These are phyloP conservation scores for Dysmachus trigonus DNA, from an alignment of 2,888 invertebrate genomes.

Conservation along the genomic window DNA sequence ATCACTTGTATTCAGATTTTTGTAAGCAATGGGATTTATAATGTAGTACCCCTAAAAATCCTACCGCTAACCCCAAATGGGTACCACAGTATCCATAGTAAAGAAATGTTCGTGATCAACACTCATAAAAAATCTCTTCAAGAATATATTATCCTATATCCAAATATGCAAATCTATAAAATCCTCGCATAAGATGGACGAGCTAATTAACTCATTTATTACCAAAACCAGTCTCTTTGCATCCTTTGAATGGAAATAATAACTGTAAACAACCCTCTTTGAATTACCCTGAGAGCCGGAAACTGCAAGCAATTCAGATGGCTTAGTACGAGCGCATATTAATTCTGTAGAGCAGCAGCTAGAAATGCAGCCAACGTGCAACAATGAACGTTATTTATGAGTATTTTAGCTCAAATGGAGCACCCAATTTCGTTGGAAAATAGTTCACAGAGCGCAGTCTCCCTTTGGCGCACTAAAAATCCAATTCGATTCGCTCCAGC, in stretches of 20 bases:
- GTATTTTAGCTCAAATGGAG: neutral
- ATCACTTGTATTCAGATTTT: too few species aligned
- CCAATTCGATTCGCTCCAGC: neutral
- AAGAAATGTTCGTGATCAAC: neutral
- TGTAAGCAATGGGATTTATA: too few species aligned
- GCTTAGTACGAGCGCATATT: neutral
- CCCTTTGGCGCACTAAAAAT: neutral
- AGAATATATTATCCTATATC: too few species aligned
- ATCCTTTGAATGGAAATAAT: neutral
- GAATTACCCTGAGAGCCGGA: neutral
- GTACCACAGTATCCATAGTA: too few species aligned
- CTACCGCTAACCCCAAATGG: too few species aligned
- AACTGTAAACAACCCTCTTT: neutral
- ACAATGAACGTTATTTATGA: neutral
- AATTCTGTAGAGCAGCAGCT: neutral
- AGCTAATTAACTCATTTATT: neutral
- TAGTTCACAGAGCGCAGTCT: neutral
- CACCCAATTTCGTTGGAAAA: neutral
- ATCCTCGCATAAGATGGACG: neutral
- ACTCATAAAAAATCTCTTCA: neutral
- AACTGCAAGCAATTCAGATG: neutral
- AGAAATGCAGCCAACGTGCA: neutral
- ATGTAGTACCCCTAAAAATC: too few species aligned
- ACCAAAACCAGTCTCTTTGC: neutral
- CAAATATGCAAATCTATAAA: too few species aligned